Conservation (phyloP, 2,113 vertebrate genomes). For the Melanerpes formicivorus region DNA sequence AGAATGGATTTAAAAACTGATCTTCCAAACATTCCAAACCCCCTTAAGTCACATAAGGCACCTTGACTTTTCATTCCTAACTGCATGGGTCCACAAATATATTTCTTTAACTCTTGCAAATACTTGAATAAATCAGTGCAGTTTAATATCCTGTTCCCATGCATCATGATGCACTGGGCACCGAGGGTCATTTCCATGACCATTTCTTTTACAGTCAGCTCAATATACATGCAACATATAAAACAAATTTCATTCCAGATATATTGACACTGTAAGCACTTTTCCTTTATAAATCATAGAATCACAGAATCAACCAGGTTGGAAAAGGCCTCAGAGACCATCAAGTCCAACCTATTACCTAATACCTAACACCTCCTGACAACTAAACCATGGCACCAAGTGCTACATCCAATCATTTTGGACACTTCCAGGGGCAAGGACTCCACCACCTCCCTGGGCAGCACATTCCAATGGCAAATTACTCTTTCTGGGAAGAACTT, state of each 20-base stretch:
- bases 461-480: too few species aligned
- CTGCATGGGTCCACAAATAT: neutral
- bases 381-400: too few species aligned
- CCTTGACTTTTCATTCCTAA: neutral
- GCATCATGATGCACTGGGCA: neutral
- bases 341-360: too few species aligned
- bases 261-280: neutral
- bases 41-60: neutral
- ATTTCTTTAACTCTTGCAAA: neutral
- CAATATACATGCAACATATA: neutral
- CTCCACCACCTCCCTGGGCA: too few species aligned
- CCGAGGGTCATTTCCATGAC: neutral
- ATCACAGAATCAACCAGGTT: too few species aligned
- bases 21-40: neutral
- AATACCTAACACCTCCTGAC: too few species aligned
- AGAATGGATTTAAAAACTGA: neutral
- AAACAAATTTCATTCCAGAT: neutral
- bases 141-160: neutral
- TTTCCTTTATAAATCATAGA: neutral
- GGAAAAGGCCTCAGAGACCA: too few species aligned
- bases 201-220: neutral
- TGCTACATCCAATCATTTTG: too few species aligned
- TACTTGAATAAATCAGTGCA: neutral
- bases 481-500: too few species aligned
- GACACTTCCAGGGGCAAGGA: too few species aligned